phyloP scores from a whole-genome alignment of 1,140 invertebrate species.

The Mactra quadrangularis region DNA sequence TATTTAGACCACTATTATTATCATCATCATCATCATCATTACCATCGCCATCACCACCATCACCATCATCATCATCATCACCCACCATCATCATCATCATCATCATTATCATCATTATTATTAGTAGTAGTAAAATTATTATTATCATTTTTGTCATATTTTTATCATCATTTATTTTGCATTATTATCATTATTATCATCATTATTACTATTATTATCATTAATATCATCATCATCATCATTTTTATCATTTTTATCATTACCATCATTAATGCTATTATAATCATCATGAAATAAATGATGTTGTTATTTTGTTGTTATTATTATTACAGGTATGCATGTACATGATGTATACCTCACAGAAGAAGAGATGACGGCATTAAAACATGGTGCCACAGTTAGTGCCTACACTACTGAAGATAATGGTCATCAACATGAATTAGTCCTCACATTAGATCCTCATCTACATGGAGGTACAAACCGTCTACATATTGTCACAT shows the following conservation, averaged over 20 bases:
- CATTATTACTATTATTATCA: neutral
- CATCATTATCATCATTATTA: too few relatives aligned
- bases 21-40: too few relatives aligned
- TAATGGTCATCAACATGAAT: conserved; percentile 61
- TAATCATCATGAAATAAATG: neutral
- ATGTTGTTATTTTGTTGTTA: neutral
- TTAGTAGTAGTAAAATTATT: neutral
- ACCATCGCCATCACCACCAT: neutral
- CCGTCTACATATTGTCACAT: neutral
- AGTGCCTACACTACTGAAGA: conserved; percentile 45
- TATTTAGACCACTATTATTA: too few relatives aligned
- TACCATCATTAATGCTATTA: neutral
- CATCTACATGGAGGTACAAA: neutral
- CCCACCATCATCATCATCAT: too few relatives aligned
- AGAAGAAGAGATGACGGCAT: conserved; percentile 13
- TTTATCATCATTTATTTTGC: neutral
- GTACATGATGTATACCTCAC: conserved; percentile 57
- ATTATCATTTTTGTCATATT: neutral
- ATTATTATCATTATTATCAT: neutral
- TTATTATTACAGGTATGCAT: conserved; percentile 50
- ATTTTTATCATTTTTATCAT: too few relatives aligned
- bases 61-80: neutral
- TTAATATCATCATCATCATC: too few relatives aligned
- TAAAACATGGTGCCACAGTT: conserved; percentile 11
- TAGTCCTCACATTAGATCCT: conserved; percentile 13